Evolutionary conservation across 2,888 invertebrate genomes (phyloP).

Genomic region (Eupelmus urozonus): DNA sequence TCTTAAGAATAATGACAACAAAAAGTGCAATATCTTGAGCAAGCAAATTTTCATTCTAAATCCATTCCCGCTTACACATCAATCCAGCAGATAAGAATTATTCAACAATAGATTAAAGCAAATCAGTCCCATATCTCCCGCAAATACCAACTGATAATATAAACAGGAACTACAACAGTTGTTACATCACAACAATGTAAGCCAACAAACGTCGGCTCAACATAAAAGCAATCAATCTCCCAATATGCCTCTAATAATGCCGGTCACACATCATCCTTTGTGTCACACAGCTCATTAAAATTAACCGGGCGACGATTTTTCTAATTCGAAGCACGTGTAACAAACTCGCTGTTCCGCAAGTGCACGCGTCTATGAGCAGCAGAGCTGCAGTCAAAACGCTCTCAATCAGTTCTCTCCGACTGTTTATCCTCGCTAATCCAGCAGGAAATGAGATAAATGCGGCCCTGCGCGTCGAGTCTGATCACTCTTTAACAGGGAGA

Average conservation of each 20-base stretch:
- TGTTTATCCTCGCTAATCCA: slow-evolving; percentile 32
- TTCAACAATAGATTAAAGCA: slow-evolving; percentile 2
- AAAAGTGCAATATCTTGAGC: background rate
- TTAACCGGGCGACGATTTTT: background rate
- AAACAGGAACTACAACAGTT: slow-evolving; percentile 10
- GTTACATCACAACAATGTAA: background rate
- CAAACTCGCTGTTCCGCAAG: slow-evolving; percentile 19
- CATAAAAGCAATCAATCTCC: background rate
- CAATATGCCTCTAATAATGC: background rate
- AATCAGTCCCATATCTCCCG: background rate
- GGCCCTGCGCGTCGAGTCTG: background rate
- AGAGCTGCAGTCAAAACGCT: slow-evolving; percentile 10
- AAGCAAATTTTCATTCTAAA: background rate
- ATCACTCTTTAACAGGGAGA: background rate
- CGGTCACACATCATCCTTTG: background rate
- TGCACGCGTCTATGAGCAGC: slow-evolving; percentile 16
- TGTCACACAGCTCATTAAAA: slow-evolving; percentile 6
- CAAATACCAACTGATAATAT: slow-evolving; percentile 3
- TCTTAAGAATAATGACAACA: background rate
- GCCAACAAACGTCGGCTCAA: background rate
- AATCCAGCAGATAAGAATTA: slow-evolving; percentile 19
- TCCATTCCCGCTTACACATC: background rate
- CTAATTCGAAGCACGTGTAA: slow-evolving; percentile 34
- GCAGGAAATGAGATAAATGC: slow-evolving; percentile 42
- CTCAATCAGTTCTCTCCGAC: slow-evolving; percentile 21